Percentiles rank a stretch among this genome's conserved stretches.
Evolutionary conservation across 2,113 vertebrate genomes (phyloP).

Genomic region (Sinocyclocheilus grahami): DNA sequence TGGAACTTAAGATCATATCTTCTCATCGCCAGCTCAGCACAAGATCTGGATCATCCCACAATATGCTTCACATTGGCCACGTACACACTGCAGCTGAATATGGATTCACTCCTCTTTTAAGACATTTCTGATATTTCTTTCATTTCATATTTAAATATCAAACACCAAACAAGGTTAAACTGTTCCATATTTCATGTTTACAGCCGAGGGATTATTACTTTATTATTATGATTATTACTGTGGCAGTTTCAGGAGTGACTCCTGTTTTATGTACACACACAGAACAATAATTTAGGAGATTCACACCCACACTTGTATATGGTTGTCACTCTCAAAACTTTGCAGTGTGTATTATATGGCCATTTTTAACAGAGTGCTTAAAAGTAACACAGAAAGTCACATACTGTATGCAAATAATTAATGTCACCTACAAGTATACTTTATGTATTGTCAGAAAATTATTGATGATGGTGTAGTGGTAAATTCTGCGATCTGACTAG

Average conservation of each 20-base stretch:
- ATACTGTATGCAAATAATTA: not conserved
- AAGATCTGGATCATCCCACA: not conserved
- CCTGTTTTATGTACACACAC: too few relatives aligned
- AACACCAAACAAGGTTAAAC: not conserved
- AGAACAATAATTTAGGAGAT: not conserved
- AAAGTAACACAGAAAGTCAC: too few relatives aligned
- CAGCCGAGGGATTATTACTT: not conserved
- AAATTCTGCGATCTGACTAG: not conserved
- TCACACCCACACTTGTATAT: not conserved
- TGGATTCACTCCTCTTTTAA: not conserved
- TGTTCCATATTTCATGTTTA: not conserved
- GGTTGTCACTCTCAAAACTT: not conserved
- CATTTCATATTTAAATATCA: too few relatives aligned
- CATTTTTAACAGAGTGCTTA: not conserved
- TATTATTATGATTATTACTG: not conserved
- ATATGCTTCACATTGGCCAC: not conserved
- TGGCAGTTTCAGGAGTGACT: too few relatives aligned
- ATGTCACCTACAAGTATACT: not conserved
- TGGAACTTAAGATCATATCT: not conserved
- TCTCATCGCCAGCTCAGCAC: constrained; percentile 6
- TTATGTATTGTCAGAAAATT: not conserved
- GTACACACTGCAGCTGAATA: constrained; percentile 8
- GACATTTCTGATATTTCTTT: not conserved
- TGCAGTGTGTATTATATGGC: not conserved
- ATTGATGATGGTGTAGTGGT: not conserved